Base-by-base conservation (phyloP, 2,797 vertebrate genomes). In the Hapalemur alaotrensis region DNA sequence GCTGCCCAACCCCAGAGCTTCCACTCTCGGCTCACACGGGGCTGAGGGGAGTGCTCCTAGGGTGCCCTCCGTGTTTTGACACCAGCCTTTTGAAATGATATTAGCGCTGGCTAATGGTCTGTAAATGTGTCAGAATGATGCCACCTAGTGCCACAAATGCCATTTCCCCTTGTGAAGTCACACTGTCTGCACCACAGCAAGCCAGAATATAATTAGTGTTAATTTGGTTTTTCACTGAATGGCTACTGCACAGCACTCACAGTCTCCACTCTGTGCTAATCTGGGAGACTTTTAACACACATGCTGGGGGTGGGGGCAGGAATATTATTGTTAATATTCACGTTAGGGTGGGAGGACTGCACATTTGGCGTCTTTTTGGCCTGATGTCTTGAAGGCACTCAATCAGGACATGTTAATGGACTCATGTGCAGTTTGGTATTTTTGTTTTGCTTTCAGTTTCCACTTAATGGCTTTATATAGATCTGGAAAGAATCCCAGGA, bases 101-200 rank as follows among this genome's bases (percentile, higher is more conserved):
- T 98, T 98, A 99, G 97, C 4, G 17, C 96, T 84, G 98, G 98
- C 91, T 98, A 99, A 98, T 99, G 99, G 97, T 98, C 97, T 98
- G 98, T 98, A 98, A 99, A 98, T 96, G 98, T 99, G 99, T 99
- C 98, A 98, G 98, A 98, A 99, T 97, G 98, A 98, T 98, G 98
- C 99, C 99, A 98, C 98, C 99, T 98, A 99, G 98, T 99, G 99
- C 98, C 98, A 98, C 12, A 41, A 89, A 97, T 78, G 97, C 97
- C 97, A 63, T 90, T 96, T 98, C 98, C 97, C 97, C 97, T 88
- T 97, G 92, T 98, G 98, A 97, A 98, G 98, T 97, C 98, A 97
- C 98, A 97, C 97, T 98, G 98, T 93, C 98, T 96, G 92, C 98
- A 92, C 98, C 97, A 92, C 98, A 98, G 98, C 98, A 94, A 98